Percentiles rank a stretch among this genome's conserved stretches.
Conservation (phyloP, 2,797 vertebrate genomes). For the Mus spretus region DNA sequence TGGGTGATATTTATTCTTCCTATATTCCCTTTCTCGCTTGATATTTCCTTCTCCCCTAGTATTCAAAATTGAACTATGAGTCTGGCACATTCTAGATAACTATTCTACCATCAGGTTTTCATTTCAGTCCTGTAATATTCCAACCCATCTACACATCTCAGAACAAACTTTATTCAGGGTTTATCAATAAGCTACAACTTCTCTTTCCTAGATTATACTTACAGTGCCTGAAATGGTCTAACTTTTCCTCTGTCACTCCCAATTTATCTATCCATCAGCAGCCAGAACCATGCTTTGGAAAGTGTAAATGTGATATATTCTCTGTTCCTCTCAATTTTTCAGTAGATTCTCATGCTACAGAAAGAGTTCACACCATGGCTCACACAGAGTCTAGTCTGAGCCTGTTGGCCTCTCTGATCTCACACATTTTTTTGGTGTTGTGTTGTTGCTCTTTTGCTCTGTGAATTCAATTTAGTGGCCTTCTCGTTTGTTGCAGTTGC, state of each 20-base stretch:
- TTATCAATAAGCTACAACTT: neutral
- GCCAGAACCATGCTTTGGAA: neutral
- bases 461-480: neutral
- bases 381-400: accelerated
- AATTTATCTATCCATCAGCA: neutral
- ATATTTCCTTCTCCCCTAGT: neutral
- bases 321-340: neutral
- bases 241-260: neutral
- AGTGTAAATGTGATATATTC: neutral
- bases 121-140: neutral
- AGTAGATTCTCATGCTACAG: neutral
- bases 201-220: neutral
- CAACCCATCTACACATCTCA: neutral
- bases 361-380: neutral
- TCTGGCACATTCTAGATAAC: neutral
- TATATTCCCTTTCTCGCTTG: neutral
- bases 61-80: neutral
- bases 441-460: neutral
- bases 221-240: neutral
- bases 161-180: neutral
- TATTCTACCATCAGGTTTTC: neutral
- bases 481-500: neutral
- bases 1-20: neutral
- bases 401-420: neutral
- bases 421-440: neutral